Percentiles rank a stretch among this genome's conserved stretches.
Conservation (phyloP, 2,888 invertebrate species). For the Athalia rosae region DNA sequence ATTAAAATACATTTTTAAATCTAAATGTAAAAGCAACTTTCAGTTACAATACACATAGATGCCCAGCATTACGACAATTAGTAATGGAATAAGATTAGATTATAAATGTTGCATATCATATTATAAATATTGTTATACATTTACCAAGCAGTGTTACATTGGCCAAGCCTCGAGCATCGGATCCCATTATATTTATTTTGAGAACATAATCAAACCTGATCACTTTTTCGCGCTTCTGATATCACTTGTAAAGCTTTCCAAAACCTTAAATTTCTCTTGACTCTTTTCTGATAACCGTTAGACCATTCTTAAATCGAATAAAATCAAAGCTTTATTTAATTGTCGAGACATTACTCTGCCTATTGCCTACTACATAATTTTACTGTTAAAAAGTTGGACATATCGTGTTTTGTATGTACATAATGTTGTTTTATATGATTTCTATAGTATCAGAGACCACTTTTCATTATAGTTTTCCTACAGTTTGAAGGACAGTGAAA, state of each 20-base stretch:
- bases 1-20: slow-evolving; percentile 41
- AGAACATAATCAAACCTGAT: neutral
- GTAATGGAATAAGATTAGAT: slow-evolving; percentile 71
- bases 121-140: slow-evolving; percentile 72
- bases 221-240: neutral
- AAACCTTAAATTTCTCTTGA: too few species aligned
- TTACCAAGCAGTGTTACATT: slow-evolving; percentile 67
- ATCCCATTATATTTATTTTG: neutral
- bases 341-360: too few species aligned
- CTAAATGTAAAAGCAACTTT: slow-evolving; percentile 25
- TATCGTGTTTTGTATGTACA: too few species aligned
- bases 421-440: neutral
- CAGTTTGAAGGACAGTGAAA: too few species aligned
- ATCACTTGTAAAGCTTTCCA: neutral
- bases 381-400: too few species aligned
- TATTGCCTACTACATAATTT: too few species aligned
- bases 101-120: slow-evolving; percentile 74
- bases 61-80: slow-evolving; percentile 71
- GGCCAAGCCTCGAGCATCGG: slow-evolving; percentile 43
- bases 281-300: too few species aligned
- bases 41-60: slow-evolving; percentile 59
- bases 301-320: too few species aligned
- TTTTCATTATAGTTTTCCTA: too few species aligned
- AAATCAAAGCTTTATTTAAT: too few species aligned
- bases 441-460: neutral